Evolutionary conservation across 2,888 invertebrate genomes (phyloP).

Genomic region (Syritta pipiens): DNA sequence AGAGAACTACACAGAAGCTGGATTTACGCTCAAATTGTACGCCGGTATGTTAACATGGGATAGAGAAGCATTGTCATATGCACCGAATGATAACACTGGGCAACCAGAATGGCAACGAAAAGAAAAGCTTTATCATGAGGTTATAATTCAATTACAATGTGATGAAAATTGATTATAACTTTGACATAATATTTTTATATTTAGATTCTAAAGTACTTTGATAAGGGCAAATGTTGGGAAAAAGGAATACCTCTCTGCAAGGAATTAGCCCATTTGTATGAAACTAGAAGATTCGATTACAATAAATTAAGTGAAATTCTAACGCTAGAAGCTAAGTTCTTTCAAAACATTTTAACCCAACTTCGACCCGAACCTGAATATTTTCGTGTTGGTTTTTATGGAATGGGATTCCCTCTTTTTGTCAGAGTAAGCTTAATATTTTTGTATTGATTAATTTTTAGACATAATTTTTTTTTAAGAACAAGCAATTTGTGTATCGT

Average conservation of each 20-base stretch:
- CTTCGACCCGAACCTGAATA: constrained; percentile 95
- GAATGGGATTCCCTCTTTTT: constrained; percentile 95
- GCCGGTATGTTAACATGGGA: constrained; percentile 94
- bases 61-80: constrained; percentile 82
- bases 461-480: constrained; percentile 81
- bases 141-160: no score
- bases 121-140: constrained; percentile 89
- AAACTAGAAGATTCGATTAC: constrained; percentile 92
- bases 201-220: constrained; percentile 93
- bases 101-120: constrained; percentile 94
- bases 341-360: constrained; percentile 93
- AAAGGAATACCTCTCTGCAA: constrained; percentile 95
- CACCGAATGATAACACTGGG: constrained; percentile 84
- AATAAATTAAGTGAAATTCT: constrained; percentile 91
- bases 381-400: constrained; percentile 97
- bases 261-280: constrained; percentile 92
- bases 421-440: constrained; percentile 86
- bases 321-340: constrained; percentile 92
- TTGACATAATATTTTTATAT: not conserved
- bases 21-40: constrained; percentile 95
- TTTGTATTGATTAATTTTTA: not conserved
- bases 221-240: constrained; percentile 98
- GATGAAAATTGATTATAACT: no score
- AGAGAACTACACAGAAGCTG: constrained; percentile 96
- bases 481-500: constrained; percentile 96